Percentiles rank a stretch among this genome's conserved stretches.
These are phyloP conservation scores for Crypturellus tataupa DNA, from an alignment of 2,797 vertebrate genomes.

Conservation along the genomic window DNA sequence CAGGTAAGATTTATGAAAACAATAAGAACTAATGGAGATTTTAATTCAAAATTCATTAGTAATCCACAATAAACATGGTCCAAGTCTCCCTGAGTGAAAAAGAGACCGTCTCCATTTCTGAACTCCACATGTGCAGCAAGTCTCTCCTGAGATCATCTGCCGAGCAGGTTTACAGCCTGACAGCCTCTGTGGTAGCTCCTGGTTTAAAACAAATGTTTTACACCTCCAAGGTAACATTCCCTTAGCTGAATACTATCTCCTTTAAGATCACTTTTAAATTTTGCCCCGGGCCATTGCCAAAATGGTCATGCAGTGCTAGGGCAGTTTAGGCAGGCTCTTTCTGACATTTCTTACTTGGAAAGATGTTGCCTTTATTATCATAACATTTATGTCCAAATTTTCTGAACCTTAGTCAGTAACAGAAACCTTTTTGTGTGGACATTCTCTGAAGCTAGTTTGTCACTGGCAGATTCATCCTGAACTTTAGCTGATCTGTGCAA, in stretches of 20 bases:
- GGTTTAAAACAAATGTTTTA: not conserved
- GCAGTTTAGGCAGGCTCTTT: not conserved
- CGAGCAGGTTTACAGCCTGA: not conserved
- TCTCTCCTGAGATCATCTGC: not conserved
- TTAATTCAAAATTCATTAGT: constrained; percentile 62
- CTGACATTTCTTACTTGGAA: not conserved
- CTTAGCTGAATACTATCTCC: not conserved
- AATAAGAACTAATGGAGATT: constrained; percentile 29
- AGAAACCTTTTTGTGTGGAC: not conserved
- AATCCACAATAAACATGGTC: not conserved
- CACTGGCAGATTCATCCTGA: not conserved
- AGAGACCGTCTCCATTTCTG: not conserved
- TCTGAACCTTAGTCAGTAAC: not conserved
- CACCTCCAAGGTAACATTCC: not conserved
- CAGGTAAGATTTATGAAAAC: constrained; percentile 33
- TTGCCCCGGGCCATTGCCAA: not conserved
- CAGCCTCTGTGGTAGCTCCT: not conserved
- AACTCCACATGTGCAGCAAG: not conserved
- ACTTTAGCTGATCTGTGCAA: not conserved
- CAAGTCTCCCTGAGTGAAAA: not conserved
- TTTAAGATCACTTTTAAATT: not conserved
- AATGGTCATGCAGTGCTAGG: not conserved
- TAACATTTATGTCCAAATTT: not conserved
- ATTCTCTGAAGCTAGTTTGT: not conserved
- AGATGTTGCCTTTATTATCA: not conserved